Base-by-base conservation (phyloP, 2,113 vertebrate species). In the Salminus brasiliensis region DNA sequence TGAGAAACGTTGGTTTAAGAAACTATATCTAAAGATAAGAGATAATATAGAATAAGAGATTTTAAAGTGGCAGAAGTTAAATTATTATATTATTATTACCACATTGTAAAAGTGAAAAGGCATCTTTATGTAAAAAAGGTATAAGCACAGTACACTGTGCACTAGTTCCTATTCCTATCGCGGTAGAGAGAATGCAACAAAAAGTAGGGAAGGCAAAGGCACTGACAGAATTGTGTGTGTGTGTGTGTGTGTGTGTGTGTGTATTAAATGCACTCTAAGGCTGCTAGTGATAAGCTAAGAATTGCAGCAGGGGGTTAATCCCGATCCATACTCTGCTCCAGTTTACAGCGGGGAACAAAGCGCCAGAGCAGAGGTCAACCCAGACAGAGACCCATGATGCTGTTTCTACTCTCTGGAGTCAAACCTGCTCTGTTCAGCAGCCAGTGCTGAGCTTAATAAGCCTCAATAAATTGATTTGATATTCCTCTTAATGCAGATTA, bases 221-320 rank as follows among this genome's bases (percentile, higher is more conserved):
- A 4, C 12, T n/a, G 2, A 6, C 15, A 27, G 15, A 21, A 5
- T 8, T 32, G 2, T 29, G 10, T 39, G 15, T 73, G 52, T 41
- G 57, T 30, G 21, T n/a, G 69, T n/a, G 21, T 18, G 30, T 39
- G 34, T 36, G 30, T 72, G 43, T 62, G 70, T 72, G 70, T 34
- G n/a, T 57, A 52, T 69, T 76, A 15, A 49, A 52, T 55, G 18
- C 47, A n/a, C 47, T 18, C 16, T 23, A 12, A 39, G 34, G 52
- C 25, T 62, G 21, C 53, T 39, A 32, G 18, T 12, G 4, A 39
- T 62, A 71, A 71, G 29, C 18, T 23, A 27, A 57, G 32, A 32
- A 30, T 71, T 77, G 36, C 57, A 49, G 72, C 23, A 72, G 45
- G 72, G 53, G 30, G 47, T n/a, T 75, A 53, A 77, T 69, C 15